Base-by-base conservation (phyloP, 2,888 invertebrate genomes). In the Gandaritis pyraliata region DNA sequence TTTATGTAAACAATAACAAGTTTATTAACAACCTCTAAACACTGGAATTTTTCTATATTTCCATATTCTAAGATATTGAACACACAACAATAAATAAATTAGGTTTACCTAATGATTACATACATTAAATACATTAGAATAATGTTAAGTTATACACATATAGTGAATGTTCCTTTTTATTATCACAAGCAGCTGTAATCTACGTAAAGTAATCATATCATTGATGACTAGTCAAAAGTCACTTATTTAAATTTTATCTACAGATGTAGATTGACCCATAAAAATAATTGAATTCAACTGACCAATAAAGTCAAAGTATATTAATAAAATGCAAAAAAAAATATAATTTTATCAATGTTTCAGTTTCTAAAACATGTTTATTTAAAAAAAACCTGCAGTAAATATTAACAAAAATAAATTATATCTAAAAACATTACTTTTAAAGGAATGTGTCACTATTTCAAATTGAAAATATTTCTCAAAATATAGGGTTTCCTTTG, bases 371-470 rank as follows among this genome's bases (percentile, higher is more conserved):
- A 33, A 33, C 16, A 16, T 43, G 16, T 16, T 43, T 16, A 43
- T 8, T 8, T 15, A 7, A 41, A 10, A 43, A 43, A 15, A 16
- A 43, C 1, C 15, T 16, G 16, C 43, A 43, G 43, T 43, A 15
- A 43, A 16, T 16, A 13, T 41, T 13, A 41, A 41, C 43, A 43
- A 43, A 43, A 43, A 43, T 43, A 43, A 43, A 43, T 43, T 2
- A 43, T 16, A 43, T 16, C 3, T 43, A 16, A 16, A 43, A 43
- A 43, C 43, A 53, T 59, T 47, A 57, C 53, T 61, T 65, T 39
- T 56, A 59, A 51, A 65, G 71, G 72, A 72, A 72, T 72, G 72
- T 64, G 47, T 57, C 43, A 58, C 38, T 43, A 55, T 45, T 53
- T 64, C 11, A 55, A 38, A 48, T 53, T 63, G 16, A 53, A 33